Base-by-base conservation (phyloP, 2,113 vertebrate species). In the Erythrocebus patas region DNA sequence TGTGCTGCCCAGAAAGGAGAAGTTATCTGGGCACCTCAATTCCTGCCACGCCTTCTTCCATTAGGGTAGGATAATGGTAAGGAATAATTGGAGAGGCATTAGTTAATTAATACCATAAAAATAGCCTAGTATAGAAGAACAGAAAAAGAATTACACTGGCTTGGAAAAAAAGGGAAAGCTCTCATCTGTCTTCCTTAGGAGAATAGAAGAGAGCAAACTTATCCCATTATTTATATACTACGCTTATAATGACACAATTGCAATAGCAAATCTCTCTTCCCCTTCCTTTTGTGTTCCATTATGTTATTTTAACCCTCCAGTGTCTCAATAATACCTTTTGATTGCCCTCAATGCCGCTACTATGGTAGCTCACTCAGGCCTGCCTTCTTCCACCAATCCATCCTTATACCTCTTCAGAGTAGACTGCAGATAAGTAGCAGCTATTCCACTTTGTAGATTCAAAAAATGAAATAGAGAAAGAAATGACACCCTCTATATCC, bases 71-170 rank as follows among this genome's bases (percentile, higher is more conserved):
- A 73, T 57, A 95, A 66, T 6, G 35, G 25, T 22, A 66, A 91
- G 27, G 13, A 87, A 86, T n/a, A 66, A 59, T 32, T 70, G 32
- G 70, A 91, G 59, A 95, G 43, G 68, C 3, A 27, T 61, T 50
- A 88, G 70, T 35, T 79, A 88, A 73, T n/a, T 89, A 91, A 73
- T 45, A 75, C 70, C 12, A 88, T 35, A 91, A 91, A 91, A 91
- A 93, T 2, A 73, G 38, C 35, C 55, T 48, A 48, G n/a, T 59
- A 50, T 12, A 94, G 87, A 73, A 89, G 55, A 96, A 30, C 59
- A 88, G 55, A 91, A 50, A 57, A 55, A 95, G 57, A 94, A 72
- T 17, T 18, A 93, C 6, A 40, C 23, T 82, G 82, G 32, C 20
- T 22, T 38, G 40, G 57, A 70, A 89, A 89, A 64, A 94, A 59